Conservation (phyloP, 2,797 vertebrate genomes). For the Tokudaia muenninki region DNA sequence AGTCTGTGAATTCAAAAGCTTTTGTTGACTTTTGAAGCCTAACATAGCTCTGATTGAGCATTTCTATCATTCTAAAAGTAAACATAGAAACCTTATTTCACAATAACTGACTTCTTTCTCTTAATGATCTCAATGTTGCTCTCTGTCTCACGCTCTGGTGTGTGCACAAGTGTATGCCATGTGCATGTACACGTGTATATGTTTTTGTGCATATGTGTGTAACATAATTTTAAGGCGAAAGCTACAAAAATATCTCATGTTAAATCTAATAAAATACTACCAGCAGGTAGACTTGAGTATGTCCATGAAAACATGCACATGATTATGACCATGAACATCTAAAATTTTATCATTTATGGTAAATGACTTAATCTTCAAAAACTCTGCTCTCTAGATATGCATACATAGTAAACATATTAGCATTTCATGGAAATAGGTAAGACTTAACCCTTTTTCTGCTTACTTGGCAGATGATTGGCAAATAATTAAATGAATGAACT, state of each 20-base stretch:
- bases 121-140: background rate
- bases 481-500: background rate
- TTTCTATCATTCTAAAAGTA: constrained; percentile 72
- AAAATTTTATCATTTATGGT: background rate
- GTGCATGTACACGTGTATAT: background rate
- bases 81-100: background rate
- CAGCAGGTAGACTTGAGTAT: background rate
- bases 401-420: background rate
- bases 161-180: background rate
- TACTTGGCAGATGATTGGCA: background rate
- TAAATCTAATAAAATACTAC: background rate
- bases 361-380: background rate
- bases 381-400: background rate
- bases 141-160: background rate
- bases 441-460: background rate
- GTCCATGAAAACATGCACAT: background rate
- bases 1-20: constrained; percentile 89
- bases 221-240: background rate
- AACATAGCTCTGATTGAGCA: constrained; percentile 85
- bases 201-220: too few species aligned
- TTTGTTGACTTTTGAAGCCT: constrained; percentile 87
- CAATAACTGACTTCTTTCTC: background rate
- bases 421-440: background rate
- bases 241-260: background rate
- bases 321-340: background rate